Percentiles rank a stretch among this genome's conserved stretches.
Conservation (phyloP, 1,140 invertebrate species). For the Vanessa atalanta region DNA sequence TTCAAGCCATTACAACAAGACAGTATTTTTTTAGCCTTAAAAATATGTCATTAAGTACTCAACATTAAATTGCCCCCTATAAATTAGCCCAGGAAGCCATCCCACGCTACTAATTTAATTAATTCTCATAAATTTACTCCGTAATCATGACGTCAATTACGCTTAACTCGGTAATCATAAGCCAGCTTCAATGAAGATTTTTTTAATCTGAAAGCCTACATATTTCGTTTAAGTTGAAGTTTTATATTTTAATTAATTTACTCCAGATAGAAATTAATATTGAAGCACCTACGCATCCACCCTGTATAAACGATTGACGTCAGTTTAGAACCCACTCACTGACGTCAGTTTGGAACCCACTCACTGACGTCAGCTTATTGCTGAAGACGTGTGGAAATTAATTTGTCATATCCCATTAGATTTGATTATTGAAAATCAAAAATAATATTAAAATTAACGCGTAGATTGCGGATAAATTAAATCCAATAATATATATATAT, state of each 20-base stretch:
- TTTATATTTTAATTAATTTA: no score
- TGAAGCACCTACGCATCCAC: conserved; percentile 25
- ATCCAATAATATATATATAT: no score
- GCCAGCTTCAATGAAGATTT: not conserved
- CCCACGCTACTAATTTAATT: not conserved
- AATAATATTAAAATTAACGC: not conserved
- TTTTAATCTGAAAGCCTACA: no score
- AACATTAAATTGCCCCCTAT: not conserved
- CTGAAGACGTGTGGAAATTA: not conserved
- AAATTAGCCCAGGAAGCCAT: conserved; percentile 7
- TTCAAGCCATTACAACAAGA: no score
- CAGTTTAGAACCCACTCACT: conserved; percentile 20
- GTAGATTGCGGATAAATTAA: no score
- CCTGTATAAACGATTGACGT: conserved; percentile 20
- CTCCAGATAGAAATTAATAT: no score
- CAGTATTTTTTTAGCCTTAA: no score
- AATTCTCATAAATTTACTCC: not conserved
- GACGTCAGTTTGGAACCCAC: conserved; percentile 26
- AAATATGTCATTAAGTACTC: not conserved
- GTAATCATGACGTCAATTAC: not conserved
- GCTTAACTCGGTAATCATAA: not conserved
- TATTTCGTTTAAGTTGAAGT: no score
- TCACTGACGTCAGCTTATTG: conserved; percentile 26
- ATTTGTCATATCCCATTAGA: no score
- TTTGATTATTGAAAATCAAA: no score